Base-by-base conservation (phyloP, 1,140 invertebrate species). In the Penaeus vannamei region DNA sequence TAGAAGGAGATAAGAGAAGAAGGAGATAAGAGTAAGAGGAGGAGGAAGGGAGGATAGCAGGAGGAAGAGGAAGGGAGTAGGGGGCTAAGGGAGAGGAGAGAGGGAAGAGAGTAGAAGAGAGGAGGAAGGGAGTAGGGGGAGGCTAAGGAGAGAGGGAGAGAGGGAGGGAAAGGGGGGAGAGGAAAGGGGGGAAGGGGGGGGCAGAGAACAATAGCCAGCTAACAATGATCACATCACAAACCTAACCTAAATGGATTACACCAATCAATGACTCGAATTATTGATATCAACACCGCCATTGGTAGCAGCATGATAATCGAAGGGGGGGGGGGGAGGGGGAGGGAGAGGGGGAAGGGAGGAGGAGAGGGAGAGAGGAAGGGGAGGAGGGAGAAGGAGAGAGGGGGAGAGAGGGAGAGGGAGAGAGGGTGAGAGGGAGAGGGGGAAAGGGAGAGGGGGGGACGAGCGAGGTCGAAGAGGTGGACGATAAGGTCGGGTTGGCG, bases 191-290 rank as follows among this genome's bases (percentile, higher is more conserved):
- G 61, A 2, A 20, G 12, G 26, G 36, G 32, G 46, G 82, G 61
- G 29, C 42, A 32, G 61, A n/a, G 32, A 80, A 86, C 85, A 86
- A 86, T 86, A 62, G 42, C 62, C 60, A 86, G 29, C 85, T 86
- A 86, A 86, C 85, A 80, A 86, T 86, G 85, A 86, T 86, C 85
- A 86, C 59, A 86, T 86, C 79, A 86, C 85, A 80, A 62, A 53
- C 72, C 72, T 79, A 19, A 60, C 72, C 72, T 86, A 86, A 86
- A 60, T 79, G 85, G 85, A 86, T 86, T 86, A 86, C n/a, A 20
- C 46, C 85, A 86, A 53, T 86, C 85, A 86, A 86, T 86, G 76
- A 80, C 26, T n/a, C 85, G 85, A 86, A 61, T 61, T 86, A 79
- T 86, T 36, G 85, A 26, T 26, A 79, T 20, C 81, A 53, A 83